Percentiles rank a stretch among this genome's conserved stretches.
phyloP scores from a whole-genome alignment of 2,888 invertebrate species.

The Dasysyrphus albostriatus region DNA sequence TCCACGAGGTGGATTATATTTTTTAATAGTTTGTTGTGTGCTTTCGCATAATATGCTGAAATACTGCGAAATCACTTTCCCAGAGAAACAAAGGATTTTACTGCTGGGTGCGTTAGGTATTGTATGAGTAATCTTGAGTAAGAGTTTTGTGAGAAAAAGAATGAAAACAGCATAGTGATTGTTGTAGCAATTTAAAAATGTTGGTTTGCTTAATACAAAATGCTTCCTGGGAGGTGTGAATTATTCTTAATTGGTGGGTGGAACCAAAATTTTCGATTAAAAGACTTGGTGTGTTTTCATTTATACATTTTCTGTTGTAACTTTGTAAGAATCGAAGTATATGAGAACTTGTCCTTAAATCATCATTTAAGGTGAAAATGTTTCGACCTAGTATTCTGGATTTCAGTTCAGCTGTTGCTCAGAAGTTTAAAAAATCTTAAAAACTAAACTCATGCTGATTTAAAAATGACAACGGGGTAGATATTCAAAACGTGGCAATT shows the following conservation, averaged over 20 bases:
- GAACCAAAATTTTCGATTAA: background rate
- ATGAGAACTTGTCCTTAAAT: too few species aligned
- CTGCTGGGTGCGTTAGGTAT: slow-evolving; percentile 14
- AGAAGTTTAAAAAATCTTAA: too few species aligned
- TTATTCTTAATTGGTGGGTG: slow-evolving; percentile 17
- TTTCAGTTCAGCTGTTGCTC: too few species aligned
- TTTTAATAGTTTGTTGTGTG: slow-evolving; percentile 43
- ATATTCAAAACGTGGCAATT: too few species aligned
- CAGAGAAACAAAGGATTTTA: slow-evolving; percentile 35
- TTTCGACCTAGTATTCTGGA: too few species aligned
- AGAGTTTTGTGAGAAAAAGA: slow-evolving; percentile 17
- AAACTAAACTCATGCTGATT: too few species aligned
- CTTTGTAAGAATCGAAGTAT: background rate
- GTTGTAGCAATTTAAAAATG: slow-evolving; percentile 12
- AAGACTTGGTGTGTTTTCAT: background rate
- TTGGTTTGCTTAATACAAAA: background rate
- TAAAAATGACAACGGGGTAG: too few species aligned
- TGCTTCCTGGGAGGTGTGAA: background rate
- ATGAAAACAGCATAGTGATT: slow-evolving; percentile 10
- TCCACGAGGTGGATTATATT: slow-evolving; percentile 5
- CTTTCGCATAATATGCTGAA: slow-evolving; percentile 48
- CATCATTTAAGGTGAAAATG: too few species aligned
- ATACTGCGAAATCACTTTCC: slow-evolving; percentile 42
- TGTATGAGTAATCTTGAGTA: slow-evolving; percentile 31
- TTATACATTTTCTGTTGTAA: background rate